Evolutionary conservation across 2,113 vertebrate genomes (phyloP).

Genomic region (Crotophaga sulcirostris): DNA sequence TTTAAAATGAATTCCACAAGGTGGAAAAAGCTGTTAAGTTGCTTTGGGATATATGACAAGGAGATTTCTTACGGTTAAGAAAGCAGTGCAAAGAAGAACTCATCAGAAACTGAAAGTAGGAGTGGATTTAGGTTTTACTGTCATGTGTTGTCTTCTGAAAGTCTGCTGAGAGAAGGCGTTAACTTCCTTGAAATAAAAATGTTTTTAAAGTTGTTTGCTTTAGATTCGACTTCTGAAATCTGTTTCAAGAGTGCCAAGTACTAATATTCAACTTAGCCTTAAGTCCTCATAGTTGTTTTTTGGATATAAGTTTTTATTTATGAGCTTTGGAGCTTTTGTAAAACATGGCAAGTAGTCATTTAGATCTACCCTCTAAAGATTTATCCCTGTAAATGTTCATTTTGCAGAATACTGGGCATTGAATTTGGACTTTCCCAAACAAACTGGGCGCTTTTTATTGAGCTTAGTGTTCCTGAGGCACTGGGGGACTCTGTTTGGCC

Average conservation of each 20-base stretch:
- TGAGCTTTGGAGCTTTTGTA: neutral
- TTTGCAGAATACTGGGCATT: neutral
- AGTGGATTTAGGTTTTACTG: neutral
- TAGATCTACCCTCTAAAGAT: neutral
- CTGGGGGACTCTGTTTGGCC: neutral
- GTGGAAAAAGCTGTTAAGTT: slow-evolving; percentile 1
- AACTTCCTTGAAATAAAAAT: neutral
- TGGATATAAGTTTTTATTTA: neutral
- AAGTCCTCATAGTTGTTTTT: neutral
- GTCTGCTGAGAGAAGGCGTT: neutral
- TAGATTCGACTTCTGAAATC: neutral
- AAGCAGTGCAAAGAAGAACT: neutral
- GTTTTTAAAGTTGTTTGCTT: neutral
- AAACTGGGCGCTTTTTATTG: neutral
- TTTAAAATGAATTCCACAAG: neutral
- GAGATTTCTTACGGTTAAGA: neutral
- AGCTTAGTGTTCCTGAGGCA: neutral
- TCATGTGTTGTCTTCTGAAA: neutral
- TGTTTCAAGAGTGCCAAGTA: neutral
- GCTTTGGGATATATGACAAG: neutral
- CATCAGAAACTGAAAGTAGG: slow-evolving; percentile 1
- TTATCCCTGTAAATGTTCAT: neutral
- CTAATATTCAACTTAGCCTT: neutral
- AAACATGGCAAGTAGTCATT: neutral
- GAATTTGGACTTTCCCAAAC: neutral